Percentiles rank a stretch among this genome's conserved stretches.
These are phyloP conservation scores for Tenthredo distinguenda DNA, from an alignment of 2,888 invertebrate genomes.

Conservation along the genomic window DNA sequence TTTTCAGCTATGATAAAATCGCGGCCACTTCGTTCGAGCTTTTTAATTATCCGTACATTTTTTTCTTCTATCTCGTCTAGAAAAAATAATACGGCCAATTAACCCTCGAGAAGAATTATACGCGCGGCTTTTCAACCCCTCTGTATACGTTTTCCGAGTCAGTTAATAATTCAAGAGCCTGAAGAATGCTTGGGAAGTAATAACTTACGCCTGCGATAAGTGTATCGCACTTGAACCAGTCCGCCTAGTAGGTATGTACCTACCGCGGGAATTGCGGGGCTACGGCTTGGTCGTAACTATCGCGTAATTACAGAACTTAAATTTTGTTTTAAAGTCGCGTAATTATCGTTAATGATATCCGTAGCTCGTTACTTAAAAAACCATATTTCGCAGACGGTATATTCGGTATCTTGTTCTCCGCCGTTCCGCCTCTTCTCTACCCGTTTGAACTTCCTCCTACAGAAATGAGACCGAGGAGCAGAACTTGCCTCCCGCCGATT, in stretches of 20 bases:
- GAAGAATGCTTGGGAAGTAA: constrained; percentile 37
- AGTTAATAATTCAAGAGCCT: constrained; percentile 36
- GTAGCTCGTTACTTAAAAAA: constrained; percentile 59
- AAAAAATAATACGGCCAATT: not conserved
- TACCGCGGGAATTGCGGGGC: not conserved
- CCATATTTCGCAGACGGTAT: constrained; percentile 49
- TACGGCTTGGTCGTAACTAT: constrained; percentile 67
- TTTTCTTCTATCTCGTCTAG: not conserved
- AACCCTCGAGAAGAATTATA: not conserved
- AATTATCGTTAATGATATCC: constrained; percentile 69
- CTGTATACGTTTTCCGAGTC: not conserved
- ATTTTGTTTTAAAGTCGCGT: constrained; percentile 68
- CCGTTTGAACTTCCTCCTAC: not conserved
- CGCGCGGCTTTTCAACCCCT: not conserved
- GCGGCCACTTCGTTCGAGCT: not conserved
- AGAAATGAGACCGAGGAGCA: not conserved
- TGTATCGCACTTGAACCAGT: constrained; percentile 54
- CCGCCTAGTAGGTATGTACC: not conserved
- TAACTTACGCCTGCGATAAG: constrained; percentile 38
- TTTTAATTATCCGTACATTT: not conserved
- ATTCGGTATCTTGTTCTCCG: constrained; percentile 19
- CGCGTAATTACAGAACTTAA: constrained; percentile 72
- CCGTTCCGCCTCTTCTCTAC: not conserved
- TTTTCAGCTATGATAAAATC: not conserved
- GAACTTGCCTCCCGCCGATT: constrained; percentile 5